Evolutionary conservation across 1,140 invertebrate species (phyloP).

Genomic region (Antheraea mylitta): DNA sequence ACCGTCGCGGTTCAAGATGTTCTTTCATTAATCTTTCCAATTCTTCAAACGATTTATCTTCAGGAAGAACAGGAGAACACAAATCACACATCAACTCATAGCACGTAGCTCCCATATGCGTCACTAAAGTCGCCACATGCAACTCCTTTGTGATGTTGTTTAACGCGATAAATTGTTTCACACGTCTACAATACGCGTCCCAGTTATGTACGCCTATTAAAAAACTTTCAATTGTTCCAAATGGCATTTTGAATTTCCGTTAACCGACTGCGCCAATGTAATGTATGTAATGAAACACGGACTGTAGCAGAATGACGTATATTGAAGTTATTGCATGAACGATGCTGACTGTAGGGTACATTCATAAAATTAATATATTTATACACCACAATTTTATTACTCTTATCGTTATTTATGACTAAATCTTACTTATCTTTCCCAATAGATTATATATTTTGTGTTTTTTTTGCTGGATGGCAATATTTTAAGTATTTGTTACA

Average conservation of each 20-base stretch:
- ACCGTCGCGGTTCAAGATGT: conserved; percentile 11
- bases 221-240: background rate
- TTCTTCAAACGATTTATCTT: conserved; percentile 12
- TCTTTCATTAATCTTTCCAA: background rate
- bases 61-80: conserved; percentile 31
- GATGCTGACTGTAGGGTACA: no score
- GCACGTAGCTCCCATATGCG: conserved; percentile 23
- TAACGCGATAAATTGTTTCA: conserved; percentile 29
- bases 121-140: conserved; percentile 32
- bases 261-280: conserved; percentile 13
- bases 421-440: background rate
- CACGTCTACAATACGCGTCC: conserved; percentile 23
- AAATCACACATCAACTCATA: conserved; percentile 36
- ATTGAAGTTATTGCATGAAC: no score
- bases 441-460: background rate
- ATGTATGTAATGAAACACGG: background rate
- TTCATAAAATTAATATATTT: no score
- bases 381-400: background rate
- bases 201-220: background rate
- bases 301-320: no score
- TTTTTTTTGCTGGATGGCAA: background rate
- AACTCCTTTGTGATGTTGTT: conserved; percentile 22
- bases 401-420: background rate
- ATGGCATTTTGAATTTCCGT: background rate
- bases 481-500: no score